Evolutionary conservation across 1,140 invertebrate species (phyloP).

Genomic region (Drosophila ohnishii): DNA sequence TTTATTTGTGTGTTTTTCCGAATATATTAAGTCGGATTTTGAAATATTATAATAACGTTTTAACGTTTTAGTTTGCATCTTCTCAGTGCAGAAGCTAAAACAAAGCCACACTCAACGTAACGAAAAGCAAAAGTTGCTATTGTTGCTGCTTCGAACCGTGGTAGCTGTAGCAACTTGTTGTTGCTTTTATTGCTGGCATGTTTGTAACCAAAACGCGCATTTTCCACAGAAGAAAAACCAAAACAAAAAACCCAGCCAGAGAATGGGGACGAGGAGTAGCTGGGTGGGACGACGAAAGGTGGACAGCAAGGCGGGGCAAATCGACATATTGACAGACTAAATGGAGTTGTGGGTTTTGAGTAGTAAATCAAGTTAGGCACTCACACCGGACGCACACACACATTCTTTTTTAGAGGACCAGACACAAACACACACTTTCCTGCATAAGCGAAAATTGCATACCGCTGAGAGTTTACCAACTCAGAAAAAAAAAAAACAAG

Average conservation of each 20-base stretch:
- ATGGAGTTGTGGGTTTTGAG: slow-evolving; percentile 82
- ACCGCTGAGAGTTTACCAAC: slow-evolving; percentile 60
- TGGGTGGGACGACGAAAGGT: slow-evolving; percentile 37
- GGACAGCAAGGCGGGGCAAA: slow-evolving; percentile 69
- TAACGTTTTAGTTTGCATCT: neutral
- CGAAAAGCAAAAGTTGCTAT: slow-evolving; percentile 63
- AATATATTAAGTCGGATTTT: too few species aligned
- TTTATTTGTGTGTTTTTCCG: neutral
- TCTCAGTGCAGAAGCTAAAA: slow-evolving; percentile 20
- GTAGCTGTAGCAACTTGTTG: slow-evolving; percentile 35
- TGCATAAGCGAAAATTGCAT: slow-evolving; percentile 74
- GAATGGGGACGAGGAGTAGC: neutral
- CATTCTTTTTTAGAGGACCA: neutral
- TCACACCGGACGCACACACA: slow-evolving; percentile 46
- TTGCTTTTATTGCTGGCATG: slow-evolving; percentile 49
- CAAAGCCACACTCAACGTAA: slow-evolving; percentile 36
- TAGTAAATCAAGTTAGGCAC: slow-evolving; percentile 81
- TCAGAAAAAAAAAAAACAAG: slow-evolving; percentile 20
- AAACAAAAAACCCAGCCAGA: slow-evolving; percentile 18
- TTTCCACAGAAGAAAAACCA: slow-evolving; percentile 56
- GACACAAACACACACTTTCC: slow-evolving; percentile 41
- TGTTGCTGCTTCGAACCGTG: slow-evolving; percentile 11
- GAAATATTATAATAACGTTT: neutral
- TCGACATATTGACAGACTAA: slow-evolving; percentile 82
- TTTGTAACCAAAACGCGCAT: slow-evolving; percentile 76